Evolutionary conservation across 2,797 vertebrate genomes (phyloP), one percentile per base, ranked within the genome.

Genomic region (Taeniopygia guttata): DNA sequence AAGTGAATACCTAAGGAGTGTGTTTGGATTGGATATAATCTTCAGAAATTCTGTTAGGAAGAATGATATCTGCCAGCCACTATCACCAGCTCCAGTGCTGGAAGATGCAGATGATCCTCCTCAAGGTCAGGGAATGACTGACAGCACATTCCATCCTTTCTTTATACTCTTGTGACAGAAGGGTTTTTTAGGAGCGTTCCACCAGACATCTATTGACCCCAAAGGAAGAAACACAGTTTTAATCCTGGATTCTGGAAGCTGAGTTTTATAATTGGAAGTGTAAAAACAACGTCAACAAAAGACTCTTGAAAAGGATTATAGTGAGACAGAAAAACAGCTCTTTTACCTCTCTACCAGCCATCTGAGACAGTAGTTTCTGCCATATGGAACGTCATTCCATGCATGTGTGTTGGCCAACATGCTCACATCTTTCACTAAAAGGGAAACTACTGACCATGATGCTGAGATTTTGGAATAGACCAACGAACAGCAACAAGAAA

Each of bases 391-490:
- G 69, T 12, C 16, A 25, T 43, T 88, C 36, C 34, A 13, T 27
- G 10, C 9, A 8, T 0, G 0, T 60, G 5, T 45, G 17, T 11
- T 43, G n/a, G 46, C 30, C 38, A 80, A 42, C 0, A 1, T 0
- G 1, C 15, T 75, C 26, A 23, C 2, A 48, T 62, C 86, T 84
- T 79, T 63, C 42, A 55, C 13, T 68, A 8, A 69, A 81, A 70
- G 6, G 8, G 8, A 88, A 87, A 64, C 5, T 36, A 79, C 9
- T 34, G 14, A 23, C 43, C 19, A 11, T 2, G 16, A 69, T 18
- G 18, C 7, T 72, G 46, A 62, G 20, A 66, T 76, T 84, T 83
- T 62, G 26, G n/a, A 62, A 75, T 7, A 16, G 15, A 67, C 19
- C 17, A 36, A 42, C 17, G 51, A 87, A 40, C 4, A 51, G 14